These are phyloP conservation scores for Epirrita christyi DNA, from an alignment of 2,888 invertebrate genomes.

Conservation along the genomic window DNA sequence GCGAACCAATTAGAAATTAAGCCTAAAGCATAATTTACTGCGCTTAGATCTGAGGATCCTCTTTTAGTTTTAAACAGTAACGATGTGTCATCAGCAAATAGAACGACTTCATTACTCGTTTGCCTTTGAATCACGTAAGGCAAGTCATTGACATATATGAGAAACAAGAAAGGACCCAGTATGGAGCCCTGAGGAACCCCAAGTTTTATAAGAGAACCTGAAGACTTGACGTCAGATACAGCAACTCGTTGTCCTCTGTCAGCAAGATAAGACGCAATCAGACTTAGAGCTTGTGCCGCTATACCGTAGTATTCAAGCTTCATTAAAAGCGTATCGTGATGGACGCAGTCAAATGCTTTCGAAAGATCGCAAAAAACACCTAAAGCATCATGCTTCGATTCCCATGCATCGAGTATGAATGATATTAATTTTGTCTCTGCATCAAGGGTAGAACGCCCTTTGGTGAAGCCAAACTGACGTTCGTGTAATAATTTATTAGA, in stretches of 20 bases:
- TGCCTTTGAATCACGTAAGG: neutral
- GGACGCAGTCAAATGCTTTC: constrained; percentile 2
- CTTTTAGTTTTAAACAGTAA: too few relatives aligned
- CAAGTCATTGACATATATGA: neutral
- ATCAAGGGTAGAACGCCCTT: too few relatives aligned
- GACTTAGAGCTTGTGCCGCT: neutral
- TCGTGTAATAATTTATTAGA: too few relatives aligned
- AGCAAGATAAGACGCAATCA: neutral
- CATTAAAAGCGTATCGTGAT: constrained; percentile 1
- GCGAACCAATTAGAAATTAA: too few relatives aligned
- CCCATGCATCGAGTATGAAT: neutral
- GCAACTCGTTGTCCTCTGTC: neutral
- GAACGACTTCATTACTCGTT: too few relatives aligned
- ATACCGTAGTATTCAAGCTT: neutral
- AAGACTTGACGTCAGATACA: neutral
- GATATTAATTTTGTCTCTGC: too few relatives aligned
- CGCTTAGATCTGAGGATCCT: too few relatives aligned
- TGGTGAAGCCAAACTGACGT: too few relatives aligned
- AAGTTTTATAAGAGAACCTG: constrained; percentile 11
- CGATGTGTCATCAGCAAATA: too few relatives aligned
- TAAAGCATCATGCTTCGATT: neutral
- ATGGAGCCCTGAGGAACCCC: neutral
- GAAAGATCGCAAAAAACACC: constrained; percentile 1
- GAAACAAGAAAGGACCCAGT: neutral
- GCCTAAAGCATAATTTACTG: too few relatives aligned